A percentile compares a stretch with the other conserved stretches of the same genome.
Evolutionary conservation across 2,113 vertebrate genomes (phyloP).

Genomic region (Cyphomyrus plagiostoma): DNA sequence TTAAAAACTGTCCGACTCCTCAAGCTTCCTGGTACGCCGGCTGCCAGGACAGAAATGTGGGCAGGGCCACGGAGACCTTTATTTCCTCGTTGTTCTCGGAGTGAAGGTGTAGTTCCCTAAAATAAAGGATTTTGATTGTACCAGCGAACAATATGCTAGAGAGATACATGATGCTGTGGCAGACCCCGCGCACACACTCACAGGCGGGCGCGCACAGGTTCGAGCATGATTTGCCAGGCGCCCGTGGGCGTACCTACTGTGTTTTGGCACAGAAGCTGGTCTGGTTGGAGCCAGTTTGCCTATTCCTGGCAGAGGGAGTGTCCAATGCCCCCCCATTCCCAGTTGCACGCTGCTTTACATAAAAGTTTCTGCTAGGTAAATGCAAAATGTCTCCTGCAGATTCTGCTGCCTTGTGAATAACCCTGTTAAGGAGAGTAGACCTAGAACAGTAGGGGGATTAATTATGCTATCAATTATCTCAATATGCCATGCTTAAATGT

Average conservation of each 20-base stretch:
- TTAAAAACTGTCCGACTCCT: slow-evolving; percentile 21
- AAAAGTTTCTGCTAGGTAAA: background rate
- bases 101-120: background rate
- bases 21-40: slow-evolving; percentile 27
- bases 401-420: background rate
- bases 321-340: background rate
- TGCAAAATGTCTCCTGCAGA: background rate
- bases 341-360: background rate
- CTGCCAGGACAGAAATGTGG: background rate
- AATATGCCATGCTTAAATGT: background rate
- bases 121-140: background rate
- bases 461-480: background rate
- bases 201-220: background rate
- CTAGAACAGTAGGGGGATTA: background rate
- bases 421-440: background rate
- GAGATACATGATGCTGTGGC: background rate
- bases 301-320: background rate
- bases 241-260: background rate
- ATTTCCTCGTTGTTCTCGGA: background rate
- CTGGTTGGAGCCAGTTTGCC: background rate
- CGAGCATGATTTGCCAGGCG: background rate
- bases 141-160: background rate
- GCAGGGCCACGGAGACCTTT: slow-evolving; percentile 18
- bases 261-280: background rate
- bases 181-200: background rate